Evolutionary conservation across 2,113 vertebrate genomes (phyloP).

Genomic region (Rattus norvegicus): GRCr8 NC_086026.1:18187001-18187500

Average conservation of each 20-base stretch:
- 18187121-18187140: too few species aligned
- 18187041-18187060: too few species aligned
- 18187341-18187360: not conserved
- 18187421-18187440: not conserved
- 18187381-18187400: not conserved
- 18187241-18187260: not conserved
- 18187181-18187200: not conserved
- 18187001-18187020: too few species aligned
- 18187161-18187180: not conserved
- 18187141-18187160: not conserved
- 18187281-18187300: not conserved
- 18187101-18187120: too few species aligned
- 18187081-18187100: too few species aligned
- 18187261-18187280: not conserved
- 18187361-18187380: not conserved
- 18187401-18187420: not conserved
- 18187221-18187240: not conserved
- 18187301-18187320: not conserved
- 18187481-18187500: not conserved
- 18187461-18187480: not conserved
- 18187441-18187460: not conserved
- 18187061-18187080: too few species aligned
- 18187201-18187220: not conserved
- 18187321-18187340: not conserved
- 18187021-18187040: too few species aligned